phyloP scores from a whole-genome alignment of 1,140 invertebrate species.

The Calephelis virginiensis region DNA sequence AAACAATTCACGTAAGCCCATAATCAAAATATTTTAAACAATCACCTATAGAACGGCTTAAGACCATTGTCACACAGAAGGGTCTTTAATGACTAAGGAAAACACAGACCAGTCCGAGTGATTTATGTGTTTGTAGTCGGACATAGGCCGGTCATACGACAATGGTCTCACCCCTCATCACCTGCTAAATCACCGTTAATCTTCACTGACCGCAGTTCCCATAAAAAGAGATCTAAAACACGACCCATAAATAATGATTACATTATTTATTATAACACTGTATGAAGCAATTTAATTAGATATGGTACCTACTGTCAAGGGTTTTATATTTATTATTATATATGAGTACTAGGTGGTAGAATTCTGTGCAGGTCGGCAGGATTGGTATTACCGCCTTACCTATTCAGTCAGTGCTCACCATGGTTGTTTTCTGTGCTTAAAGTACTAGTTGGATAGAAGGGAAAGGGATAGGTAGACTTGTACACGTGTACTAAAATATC shows the following conservation, averaged over 20 bases:
- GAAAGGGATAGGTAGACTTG: too few species aligned
- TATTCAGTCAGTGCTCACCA: too few species aligned
- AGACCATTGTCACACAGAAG: constrained; percentile 24
- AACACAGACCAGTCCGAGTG: constrained; percentile 37
- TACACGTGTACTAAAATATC: too few species aligned
- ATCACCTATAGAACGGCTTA: constrained; percentile 8
- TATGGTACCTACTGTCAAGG: constrained; percentile 34
- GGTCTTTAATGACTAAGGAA: constrained; percentile 40
- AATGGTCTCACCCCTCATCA: constrained; percentile 39
- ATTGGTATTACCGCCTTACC: too few species aligned
- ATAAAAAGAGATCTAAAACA: constrained; percentile 74
- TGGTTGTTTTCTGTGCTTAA: too few species aligned
- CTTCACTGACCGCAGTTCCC: constrained; percentile 62
- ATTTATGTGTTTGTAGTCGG: constrained; percentile 38
- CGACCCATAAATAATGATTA: constrained; percentile 61
- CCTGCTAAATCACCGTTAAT: constrained; percentile 63
- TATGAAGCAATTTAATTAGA: constrained; percentile 65
- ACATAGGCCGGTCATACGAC: constrained; percentile 20
- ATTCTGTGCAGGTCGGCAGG: too few species aligned
- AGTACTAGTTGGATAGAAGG: too few species aligned
- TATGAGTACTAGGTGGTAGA: too few species aligned
- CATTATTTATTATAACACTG: constrained; percentile 53
- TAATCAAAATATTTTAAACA: not conserved
- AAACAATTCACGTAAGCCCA: too few species aligned
- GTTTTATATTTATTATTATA: not conserved